phyloP scores from a whole-genome alignment of 2,888 invertebrate species.

The Bellardia bayeri region DNA sequence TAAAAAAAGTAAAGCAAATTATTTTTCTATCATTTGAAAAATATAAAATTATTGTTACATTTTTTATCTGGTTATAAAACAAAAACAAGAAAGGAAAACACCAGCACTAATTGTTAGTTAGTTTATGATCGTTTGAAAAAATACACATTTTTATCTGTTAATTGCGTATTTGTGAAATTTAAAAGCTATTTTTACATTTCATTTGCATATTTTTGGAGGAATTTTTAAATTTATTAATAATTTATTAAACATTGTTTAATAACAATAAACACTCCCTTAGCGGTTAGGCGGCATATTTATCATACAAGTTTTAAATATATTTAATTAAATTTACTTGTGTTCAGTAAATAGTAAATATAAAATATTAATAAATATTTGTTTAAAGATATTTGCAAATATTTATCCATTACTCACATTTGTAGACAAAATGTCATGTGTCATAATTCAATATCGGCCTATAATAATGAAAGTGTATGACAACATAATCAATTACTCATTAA shows the following conservation, averaged over 20 bases:
- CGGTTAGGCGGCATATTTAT: background rate
- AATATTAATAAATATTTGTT: background rate
- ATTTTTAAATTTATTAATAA: background rate
- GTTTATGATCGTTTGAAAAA: slow-evolving; percentile 18
- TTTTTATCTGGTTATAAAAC: slow-evolving; percentile 53
- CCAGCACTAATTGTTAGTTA: background rate
- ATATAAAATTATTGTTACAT: slow-evolving; percentile 14
- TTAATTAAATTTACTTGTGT: background rate
- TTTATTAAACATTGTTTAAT: background rate
- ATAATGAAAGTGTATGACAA: too few relatives aligned
- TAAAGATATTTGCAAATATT: too few relatives aligned
- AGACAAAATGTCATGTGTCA: background rate
- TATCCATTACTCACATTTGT: background rate
- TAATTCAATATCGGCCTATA: too few relatives aligned
- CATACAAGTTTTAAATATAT: background rate
- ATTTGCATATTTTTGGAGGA: background rate
- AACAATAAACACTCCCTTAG: background rate
- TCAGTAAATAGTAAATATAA: background rate
- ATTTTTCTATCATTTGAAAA: slow-evolving; percentile 5
- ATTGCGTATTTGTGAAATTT: slow-evolving; percentile 28
- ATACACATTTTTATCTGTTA: background rate
- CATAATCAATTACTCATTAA: too few relatives aligned
- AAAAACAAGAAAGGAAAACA: background rate
- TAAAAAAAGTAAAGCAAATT: slow-evolving; percentile 26
- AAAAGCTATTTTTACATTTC: background rate